A percentile compares a stretch with the other conserved stretches of the same genome.
Conservation (phyloP, 1,140 invertebrate genomes). For the Zaprionus nigranus region DNA sequence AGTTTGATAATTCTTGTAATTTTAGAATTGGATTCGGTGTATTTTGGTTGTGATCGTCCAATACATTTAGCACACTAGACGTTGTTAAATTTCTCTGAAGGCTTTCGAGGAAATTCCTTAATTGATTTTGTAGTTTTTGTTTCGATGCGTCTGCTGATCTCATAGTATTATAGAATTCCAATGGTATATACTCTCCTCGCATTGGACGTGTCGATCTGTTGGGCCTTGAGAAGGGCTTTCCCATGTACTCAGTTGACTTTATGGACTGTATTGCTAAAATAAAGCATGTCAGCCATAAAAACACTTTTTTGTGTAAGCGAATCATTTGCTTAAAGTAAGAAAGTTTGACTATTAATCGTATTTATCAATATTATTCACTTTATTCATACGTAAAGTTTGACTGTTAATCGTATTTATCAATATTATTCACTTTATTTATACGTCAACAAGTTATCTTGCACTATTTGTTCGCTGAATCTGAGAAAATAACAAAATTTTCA, state of each 20-base stretch:
- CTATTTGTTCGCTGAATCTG: not conserved
- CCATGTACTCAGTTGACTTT: not conserved
- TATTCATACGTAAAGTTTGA: not conserved
- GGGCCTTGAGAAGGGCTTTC: not conserved
- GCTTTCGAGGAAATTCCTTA: conserved; percentile 68
- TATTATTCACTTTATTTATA: not conserved
- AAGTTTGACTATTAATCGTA: not conserved
- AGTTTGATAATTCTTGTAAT: conserved; percentile 51
- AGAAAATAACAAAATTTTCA: not conserved
- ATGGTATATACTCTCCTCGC: conserved; percentile 57
- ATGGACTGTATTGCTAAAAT: not conserved
- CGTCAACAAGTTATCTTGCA: not conserved
- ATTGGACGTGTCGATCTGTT: conserved; percentile 12
- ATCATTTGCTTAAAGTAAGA: conserved; percentile 12
- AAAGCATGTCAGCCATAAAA: conserved; percentile 3
- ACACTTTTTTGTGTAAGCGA: not conserved
- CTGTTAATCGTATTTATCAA: not conserved
- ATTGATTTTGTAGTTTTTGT: conserved; percentile 48
- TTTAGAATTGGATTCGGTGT: conserved; percentile 32
- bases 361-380: not conserved
- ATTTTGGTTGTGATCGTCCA: conserved; percentile 21
- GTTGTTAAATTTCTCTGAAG: conserved; percentile 72
- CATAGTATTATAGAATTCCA: conserved; percentile 55
- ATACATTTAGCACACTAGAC: conserved; percentile 52
- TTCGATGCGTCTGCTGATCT: conserved; percentile 53